These are phyloP conservation scores for Mongoloraphidia duomilia DNA, from an alignment of 2,888 invertebrate genomes.

Conservation along the genomic window DNA sequence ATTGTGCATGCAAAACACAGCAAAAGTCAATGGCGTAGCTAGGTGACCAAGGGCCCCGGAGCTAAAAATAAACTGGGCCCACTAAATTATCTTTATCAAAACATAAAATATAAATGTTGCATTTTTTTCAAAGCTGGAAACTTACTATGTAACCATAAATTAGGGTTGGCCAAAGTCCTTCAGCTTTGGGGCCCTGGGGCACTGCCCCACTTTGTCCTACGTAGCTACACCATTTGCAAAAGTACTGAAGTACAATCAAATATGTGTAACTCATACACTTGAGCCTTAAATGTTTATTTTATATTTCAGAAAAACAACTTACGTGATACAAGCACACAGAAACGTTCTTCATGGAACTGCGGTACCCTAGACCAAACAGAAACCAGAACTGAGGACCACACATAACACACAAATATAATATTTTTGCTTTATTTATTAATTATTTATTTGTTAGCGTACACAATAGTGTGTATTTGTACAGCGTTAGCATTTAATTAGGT, in stretches of 20 bases:
- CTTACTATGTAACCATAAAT: not conserved
- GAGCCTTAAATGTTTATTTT: slow-evolving; percentile 1
- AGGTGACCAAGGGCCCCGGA: too few species aligned
- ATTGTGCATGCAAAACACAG: too few species aligned
- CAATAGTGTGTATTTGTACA: slow-evolving; percentile 14
- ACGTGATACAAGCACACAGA: slow-evolving; percentile 39
- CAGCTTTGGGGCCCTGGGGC: too few species aligned
- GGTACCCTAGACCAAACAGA: slow-evolving; percentile 21
- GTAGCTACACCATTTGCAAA: not conserved
- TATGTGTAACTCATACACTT: not conserved
- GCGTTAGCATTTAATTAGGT: not conserved
- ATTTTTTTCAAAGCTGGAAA: not conserved
- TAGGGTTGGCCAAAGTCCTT: too few species aligned
- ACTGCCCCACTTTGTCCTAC: too few species aligned
- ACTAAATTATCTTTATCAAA: too few species aligned
- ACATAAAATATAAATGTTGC: too few species aligned
- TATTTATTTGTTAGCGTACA: slow-evolving; percentile 20
- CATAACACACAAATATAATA: slow-evolving; percentile 27
- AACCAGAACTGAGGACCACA: slow-evolving; percentile 24
- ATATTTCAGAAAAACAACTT: slow-evolving; percentile 32
- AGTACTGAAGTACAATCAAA: not conserved
- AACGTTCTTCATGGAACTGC: slow-evolving; percentile 46
- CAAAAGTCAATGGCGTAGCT: too few species aligned
- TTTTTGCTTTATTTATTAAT: slow-evolving; percentile 25
- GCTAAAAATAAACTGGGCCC: too few species aligned